These are phyloP conservation scores for Drosophila macrospina DNA, from an alignment of 2,888 invertebrate species.

Conservation along the genomic window DNA sequence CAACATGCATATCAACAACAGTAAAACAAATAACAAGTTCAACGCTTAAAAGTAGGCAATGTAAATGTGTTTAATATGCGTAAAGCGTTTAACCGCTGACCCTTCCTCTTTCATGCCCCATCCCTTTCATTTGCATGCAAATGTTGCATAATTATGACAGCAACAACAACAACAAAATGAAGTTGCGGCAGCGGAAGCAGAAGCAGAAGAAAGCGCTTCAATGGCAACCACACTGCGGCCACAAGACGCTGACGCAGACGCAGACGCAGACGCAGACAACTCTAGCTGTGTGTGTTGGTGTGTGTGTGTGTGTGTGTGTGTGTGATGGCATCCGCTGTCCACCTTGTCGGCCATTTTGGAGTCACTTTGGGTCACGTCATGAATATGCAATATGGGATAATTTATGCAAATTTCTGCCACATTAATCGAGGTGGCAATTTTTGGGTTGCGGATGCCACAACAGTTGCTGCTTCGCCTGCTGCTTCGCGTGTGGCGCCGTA, in stretches of 20 bases:
- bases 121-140: slow-evolving; percentile 42
- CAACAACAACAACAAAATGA: slow-evolving; percentile 15
- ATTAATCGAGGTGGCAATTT: slow-evolving; percentile 82
- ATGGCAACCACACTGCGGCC: slow-evolving; percentile 81
- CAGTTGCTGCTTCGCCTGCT: slow-evolving; percentile 9
- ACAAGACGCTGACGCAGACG: slow-evolving; percentile 71
- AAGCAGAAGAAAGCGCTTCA: slow-evolving; percentile 3
- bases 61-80: slow-evolving; percentile 51
- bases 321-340: slow-evolving; percentile 33
- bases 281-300: not conserved
- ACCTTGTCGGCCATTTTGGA: slow-evolving; percentile 45
- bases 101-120: no score
- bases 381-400: slow-evolving; percentile 86
- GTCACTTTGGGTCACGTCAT: slow-evolving; percentile 77
- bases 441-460: slow-evolving; percentile 6
- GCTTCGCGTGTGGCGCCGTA: no score
- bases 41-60: slow-evolving; percentile 22
- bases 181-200: not conserved
- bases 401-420: slow-evolving; percentile 85
- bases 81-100: slow-evolving; percentile 60
- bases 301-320: slow-evolving; percentile 8
- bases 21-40: no score
- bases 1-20: not conserved
- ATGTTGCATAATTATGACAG: slow-evolving; percentile 82
- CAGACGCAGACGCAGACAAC: slow-evolving; percentile 35